Evolutionary conservation across 2,113 vertebrate species (phyloP), one percentile per base, ranked within the genome.

Genomic region (Pelobates fuscus): DNA sequence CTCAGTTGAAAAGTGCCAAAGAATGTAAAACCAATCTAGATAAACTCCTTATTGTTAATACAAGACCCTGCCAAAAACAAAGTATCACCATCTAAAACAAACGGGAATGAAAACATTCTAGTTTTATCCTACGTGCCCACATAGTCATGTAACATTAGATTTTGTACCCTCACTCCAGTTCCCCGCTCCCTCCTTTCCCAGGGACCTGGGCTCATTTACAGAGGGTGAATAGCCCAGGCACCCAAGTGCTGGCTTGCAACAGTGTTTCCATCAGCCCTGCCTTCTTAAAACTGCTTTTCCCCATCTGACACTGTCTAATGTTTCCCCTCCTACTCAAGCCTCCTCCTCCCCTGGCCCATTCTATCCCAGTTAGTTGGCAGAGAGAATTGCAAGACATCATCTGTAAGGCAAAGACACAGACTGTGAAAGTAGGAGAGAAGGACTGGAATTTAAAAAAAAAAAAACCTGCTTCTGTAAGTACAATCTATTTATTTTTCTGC

Each of bases 321-420:
- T 70, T 77, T 63, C 64, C 55, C 74, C 66, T 69, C 74, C 74
- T 75, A 75, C 63, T 77, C 49, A 25, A 52, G 44, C 67, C 59
- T 76, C 72, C 72, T 76, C 72, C 72, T 76, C 26, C 66, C 63
- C 55, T 76, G 72, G 72, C 72, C 72, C 59, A 67, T 54, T 59
- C 63, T 67, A 74, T 18, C 49, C 61, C 62, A 74, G 71, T 23
- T 57, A 76, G 72, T 62, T 76, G 72, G 72, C 72, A 76, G 25
- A 3, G 32, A 49, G 32, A 49, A 12, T 24, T 67, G 23, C 2
- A 30, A 76, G 72, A 67, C 72, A 67, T 67, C 72, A 67, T 76
- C 72, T 59, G 54, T 25, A 66, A 76, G 54, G 32, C 37, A 60
- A 43, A 75, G 52, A 37, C n/a, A 26, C 44, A 66, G 71, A 17